Conservation (phyloP, 2,888 invertebrate genomes). For the Villa cingulata region DNA sequence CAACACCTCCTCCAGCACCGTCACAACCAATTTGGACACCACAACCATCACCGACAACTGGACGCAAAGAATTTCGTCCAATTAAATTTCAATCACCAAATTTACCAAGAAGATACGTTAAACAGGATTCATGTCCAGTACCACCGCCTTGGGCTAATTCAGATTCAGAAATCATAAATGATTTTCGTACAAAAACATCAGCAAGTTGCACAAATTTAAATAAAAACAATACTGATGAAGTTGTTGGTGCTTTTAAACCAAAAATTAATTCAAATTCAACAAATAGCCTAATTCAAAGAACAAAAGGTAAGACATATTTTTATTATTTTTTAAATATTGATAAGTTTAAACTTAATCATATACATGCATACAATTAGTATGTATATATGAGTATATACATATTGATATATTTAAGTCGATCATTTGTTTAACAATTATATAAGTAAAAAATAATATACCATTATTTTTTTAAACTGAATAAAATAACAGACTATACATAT, state of each 20-base stretch:
- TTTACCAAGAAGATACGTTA: slow-evolving; percentile 37
- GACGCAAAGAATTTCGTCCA: slow-evolving; percentile 66
- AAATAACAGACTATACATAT: too few species aligned
- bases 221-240: slow-evolving; percentile 21
- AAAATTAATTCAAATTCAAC: slow-evolving; percentile 1
- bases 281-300: slow-evolving; percentile 51
- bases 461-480: too few species aligned
- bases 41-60: slow-evolving; percentile 56
- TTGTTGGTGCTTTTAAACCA: neutral
- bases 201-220: slow-evolving; percentile 43
- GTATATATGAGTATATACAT: too few species aligned
- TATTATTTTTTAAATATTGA: neutral
- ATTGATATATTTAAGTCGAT: too few species aligned
- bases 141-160: slow-evolving; percentile 20
- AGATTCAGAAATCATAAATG: slow-evolving; percentile 27
- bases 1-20: slow-evolving; percentile 25
- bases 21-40: slow-evolving; percentile 67
- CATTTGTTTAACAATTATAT: too few species aligned
- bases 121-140: slow-evolving; percentile 16
- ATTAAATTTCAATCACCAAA: slow-evolving; percentile 60
- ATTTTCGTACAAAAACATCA: slow-evolving; percentile 38
- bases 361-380: too few species aligned
- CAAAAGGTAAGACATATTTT: slow-evolving; percentile 57
- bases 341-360: too few species aligned
- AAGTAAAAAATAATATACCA: too few species aligned